A percentile compares a stretch with the other conserved stretches of the same genome.
Evolutionary conservation across 1,140 invertebrate genomes (phyloP).

Genomic region (Caenorhabditis briggsae): DNA sequence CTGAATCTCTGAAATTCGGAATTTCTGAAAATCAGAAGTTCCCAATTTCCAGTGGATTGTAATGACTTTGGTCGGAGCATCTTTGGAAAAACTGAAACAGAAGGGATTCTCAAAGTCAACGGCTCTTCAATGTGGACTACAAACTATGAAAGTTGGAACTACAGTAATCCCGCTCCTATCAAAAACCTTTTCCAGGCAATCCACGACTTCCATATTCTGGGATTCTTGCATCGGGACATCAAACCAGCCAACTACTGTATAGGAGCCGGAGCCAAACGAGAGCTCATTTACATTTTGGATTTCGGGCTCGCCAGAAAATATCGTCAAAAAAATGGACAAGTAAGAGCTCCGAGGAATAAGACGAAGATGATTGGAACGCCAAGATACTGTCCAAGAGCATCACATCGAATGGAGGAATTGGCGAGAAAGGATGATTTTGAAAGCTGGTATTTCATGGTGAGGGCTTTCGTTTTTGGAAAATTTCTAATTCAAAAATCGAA

Average conservation of each 20-base stretch:
- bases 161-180: background rate
- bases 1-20: no score
- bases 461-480: background rate
- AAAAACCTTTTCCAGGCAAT: background rate
- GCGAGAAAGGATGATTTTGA: conserved; percentile 24
- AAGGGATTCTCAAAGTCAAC: background rate
- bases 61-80: conserved; percentile 4
- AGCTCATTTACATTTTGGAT: background rate
- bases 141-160: conserved; percentile 6
- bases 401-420: conserved; percentile 27
- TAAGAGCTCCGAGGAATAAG: background rate
- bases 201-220: background rate
- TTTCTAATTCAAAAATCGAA: background rate
- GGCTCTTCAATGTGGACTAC: conserved; percentile 19
- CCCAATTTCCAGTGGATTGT: conserved; percentile 1
- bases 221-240: conserved; percentile 38
- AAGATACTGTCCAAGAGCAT: conserved; percentile 27
- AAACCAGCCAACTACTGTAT: conserved; percentile 34
- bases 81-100: conserved; percentile 40
- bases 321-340: conserved; percentile 37
- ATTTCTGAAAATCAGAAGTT: no score
- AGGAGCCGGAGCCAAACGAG: background rate
- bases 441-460: conserved; percentile 30
- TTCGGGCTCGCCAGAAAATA: conserved; percentile 47
- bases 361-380: conserved; percentile 34